These are phyloP conservation scores for Podarcis cretensis DNA, from an alignment of 2,113 vertebrate species.

Conservation along the genomic window DNA sequence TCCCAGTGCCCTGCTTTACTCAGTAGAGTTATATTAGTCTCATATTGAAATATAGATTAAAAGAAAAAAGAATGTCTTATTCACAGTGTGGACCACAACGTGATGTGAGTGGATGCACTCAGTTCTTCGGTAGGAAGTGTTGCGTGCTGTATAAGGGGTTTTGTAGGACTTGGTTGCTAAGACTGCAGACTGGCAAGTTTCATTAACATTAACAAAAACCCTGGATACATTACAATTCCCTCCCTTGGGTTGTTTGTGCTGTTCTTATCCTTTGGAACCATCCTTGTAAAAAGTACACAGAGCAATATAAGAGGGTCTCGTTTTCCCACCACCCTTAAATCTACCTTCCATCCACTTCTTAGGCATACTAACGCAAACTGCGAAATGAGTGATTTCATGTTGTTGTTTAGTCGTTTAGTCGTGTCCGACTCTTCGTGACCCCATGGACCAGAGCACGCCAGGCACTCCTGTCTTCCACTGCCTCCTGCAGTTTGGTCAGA, in stretches of 20 bases:
- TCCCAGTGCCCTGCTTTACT: neutral
- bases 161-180: slow-evolving; percentile 3
- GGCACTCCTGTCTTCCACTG: no score
- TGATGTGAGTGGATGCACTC: neutral
- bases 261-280: slow-evolving; percentile 66
- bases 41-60: slow-evolving; percentile 19
- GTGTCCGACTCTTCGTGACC: no score
- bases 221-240: slow-evolving; percentile 65
- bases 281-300: slow-evolving; percentile 60
- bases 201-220: slow-evolving; percentile 67
- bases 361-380: neutral
- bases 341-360: neutral
- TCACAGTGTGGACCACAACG: slow-evolving; percentile 33
- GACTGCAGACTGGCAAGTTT: slow-evolving; percentile 28
- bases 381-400: neutral
- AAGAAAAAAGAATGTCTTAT: slow-evolving; percentile 1
- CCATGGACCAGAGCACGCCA: no score
- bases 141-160: slow-evolving; percentile 43
- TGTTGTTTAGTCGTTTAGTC: no score
- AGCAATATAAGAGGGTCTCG: slow-evolving; percentile 47
- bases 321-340: slow-evolving; percentile 4
- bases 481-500: no score
- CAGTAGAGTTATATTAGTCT: slow-evolving; percentile 26
- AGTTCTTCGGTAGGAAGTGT: neutral
- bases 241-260: slow-evolving; percentile 65